Percentiles rank a stretch among this genome's conserved stretches.
Conservation (phyloP, 1,140 invertebrate genomes). For the Drosophila neocordata region DNA sequence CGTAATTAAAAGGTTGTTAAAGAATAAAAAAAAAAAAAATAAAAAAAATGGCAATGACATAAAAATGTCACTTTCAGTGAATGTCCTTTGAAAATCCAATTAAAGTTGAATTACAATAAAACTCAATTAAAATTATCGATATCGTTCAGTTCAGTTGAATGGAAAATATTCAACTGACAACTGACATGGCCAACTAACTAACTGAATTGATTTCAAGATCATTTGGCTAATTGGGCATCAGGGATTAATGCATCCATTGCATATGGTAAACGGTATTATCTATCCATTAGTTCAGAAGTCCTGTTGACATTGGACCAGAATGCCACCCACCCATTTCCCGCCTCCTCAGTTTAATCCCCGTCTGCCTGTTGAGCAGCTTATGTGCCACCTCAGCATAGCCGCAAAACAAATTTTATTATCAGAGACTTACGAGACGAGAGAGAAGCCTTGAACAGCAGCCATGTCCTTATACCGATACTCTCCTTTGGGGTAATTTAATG, state of each 20-base stretch:
- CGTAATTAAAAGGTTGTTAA: conserved; percentile 7
- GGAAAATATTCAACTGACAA: conserved; percentile 1
- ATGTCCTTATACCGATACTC: too few relatives aligned
- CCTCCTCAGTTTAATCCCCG: not conserved
- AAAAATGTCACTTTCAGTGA: conserved; percentile 1
- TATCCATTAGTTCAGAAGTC: not conserved
- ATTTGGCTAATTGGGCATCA: conserved; percentile 40
- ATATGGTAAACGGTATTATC: not conserved
- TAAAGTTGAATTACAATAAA: conserved; percentile 26
- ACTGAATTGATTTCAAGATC: conserved; percentile 16
- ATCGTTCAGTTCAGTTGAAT: conserved; percentile 22
- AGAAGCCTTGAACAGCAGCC: conserved; percentile 23
- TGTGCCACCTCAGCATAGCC: conserved; percentile 38
- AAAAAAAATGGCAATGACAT: too few relatives aligned
- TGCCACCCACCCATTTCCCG: too few relatives aligned
- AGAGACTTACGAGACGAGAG: conserved; percentile 7
- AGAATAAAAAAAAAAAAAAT: not conserved
- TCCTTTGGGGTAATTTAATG: conserved; percentile 47
- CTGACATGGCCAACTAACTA: not conserved
- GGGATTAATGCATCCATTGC: conserved; percentile 20
- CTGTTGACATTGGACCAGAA: not conserved
- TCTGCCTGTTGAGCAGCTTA: conserved; percentile 63
- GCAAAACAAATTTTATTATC: conserved; percentile 68
- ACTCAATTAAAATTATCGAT: conserved; percentile 8
- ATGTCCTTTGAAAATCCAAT: conserved; percentile 40